These are phyloP conservation scores for Caloenas nicobarica DNA, from an alignment of 2,113 vertebrate species.

Conservation along the genomic window DNA sequence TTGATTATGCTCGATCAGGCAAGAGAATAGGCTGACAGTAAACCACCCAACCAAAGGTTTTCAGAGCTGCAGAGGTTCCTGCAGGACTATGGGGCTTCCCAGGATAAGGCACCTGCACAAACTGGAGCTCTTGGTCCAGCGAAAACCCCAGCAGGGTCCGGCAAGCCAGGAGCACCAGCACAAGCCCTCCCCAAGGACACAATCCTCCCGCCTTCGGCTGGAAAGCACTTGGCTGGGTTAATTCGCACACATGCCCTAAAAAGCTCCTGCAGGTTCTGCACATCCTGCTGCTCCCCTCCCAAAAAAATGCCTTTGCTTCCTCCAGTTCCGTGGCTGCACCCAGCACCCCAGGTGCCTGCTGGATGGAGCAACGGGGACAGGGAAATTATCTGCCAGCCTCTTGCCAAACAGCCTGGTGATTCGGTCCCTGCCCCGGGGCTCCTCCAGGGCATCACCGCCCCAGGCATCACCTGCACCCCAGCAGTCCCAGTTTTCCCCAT, in stretches of 20 bases:
- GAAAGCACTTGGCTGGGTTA: background rate
- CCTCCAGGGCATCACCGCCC: background rate
- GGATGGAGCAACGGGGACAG: background rate
- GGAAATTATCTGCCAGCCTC: background rate
- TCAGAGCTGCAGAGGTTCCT: background rate
- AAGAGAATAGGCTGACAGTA: background rate
- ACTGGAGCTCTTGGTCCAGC: background rate
- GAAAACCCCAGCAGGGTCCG: background rate
- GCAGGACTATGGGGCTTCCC: background rate
- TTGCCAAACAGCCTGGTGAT: background rate
- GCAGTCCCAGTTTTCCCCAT: background rate
- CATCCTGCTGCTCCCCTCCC: background rate
- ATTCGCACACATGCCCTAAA: background rate
- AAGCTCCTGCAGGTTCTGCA: background rate
- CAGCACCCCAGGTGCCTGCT: rapidly evolving
- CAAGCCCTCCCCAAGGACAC: background rate
- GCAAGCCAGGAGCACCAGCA: background rate
- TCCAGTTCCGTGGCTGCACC: background rate
- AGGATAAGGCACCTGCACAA: background rate
- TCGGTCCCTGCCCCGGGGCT: background rate
- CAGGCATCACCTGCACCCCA: background rate
- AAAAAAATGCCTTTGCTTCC: background rate
- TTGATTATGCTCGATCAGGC: background rate
- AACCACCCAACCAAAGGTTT: background rate
- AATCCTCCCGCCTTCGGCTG: background rate